Base-by-base conservation (phyloP, 2,888 invertebrate genomes). In the Nipponacmea schrenckii region DNA sequence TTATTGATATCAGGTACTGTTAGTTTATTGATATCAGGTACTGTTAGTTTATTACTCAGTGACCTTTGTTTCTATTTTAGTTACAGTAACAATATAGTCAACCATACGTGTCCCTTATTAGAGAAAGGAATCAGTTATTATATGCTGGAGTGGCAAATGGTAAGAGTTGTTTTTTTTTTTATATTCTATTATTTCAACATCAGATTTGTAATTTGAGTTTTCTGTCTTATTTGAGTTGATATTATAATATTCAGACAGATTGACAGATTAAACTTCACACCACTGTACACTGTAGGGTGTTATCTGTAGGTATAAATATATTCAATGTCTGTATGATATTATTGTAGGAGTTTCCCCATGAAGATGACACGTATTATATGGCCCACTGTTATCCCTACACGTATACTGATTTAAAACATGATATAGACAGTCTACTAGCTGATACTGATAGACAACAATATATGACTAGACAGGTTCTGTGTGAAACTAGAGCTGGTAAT, bases 321-420 rank as follows among this genome's bases (percentile, higher is more conserved):
- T n/a, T n/a, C n/a, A n/a, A n/a, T n/a, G n/a, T n/a, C 4, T 48
- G 48, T 5, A 7, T 48, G 48, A 17, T 31, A 56, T 67, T 46
- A 44, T 77, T 77, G 12, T 81, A 88, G 88, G 87, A 87, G 68
- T 89, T 89, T 72, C 83, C 83, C 0, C 75, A 85, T 69, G 80
- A 78, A 10, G 81, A 84, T 39, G 87, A 88, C 77, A 82, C 84
- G 0, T 88, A 83, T 77, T 88, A 87, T 76, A 77, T 88, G 74
- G 87, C 88, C 8, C 88, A 88, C 78, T 88, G 88, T 77, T 88
- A 88, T 77, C 88, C 88, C 0, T 88, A 88, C 83, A 86, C 87
- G 14, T 88, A 85, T 80, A 87, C 87, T n/a, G 88, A 88, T 78
- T 85, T 88, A 68, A 86, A 85, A 71, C 83, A 86, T 65, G 87